These are phyloP conservation scores for Apocrypta bakeri DNA, from an alignment of 1,140 invertebrate species.

Conservation along the genomic window DNA sequence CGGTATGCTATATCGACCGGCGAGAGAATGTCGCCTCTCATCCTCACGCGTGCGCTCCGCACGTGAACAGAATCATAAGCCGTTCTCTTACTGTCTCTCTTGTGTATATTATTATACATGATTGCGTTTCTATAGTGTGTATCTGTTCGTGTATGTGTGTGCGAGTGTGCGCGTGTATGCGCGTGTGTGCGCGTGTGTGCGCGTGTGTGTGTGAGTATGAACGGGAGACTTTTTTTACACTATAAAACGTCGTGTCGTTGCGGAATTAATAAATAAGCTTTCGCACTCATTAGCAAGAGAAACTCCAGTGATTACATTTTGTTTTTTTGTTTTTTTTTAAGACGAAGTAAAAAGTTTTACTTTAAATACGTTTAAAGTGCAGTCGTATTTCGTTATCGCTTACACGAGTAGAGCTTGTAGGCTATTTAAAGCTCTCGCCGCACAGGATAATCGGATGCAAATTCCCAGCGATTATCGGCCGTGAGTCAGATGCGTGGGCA, in stretches of 20 bases:
- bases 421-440: too few species aligned
- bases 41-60: conserved; percentile 36
- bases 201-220: not conserved
- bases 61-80: not conserved
- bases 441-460: not conserved
- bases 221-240: too few species aligned
- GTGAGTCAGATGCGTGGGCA: not conserved
- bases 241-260: not conserved
- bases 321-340: too few species aligned
- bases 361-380: too few species aligned
- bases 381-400: too few species aligned
- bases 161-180: not conserved
- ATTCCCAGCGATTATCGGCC: not conserved
- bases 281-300: too few species aligned
- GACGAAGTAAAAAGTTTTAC: too few species aligned
- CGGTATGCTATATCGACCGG: not conserved
- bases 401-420: not conserved
- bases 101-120: not conserved
- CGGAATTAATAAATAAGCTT: too few species aligned
- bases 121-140: not conserved
- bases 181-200: not conserved
- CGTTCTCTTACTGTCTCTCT: not conserved
- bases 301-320: too few species aligned
- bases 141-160: not conserved
- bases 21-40: conserved; percentile 11